A percentile compares a stretch with the other conserved stretches of the same genome.
Conservation (phyloP, 2,797 vertebrate species). For the Lithobates sylvaticus region DNA sequence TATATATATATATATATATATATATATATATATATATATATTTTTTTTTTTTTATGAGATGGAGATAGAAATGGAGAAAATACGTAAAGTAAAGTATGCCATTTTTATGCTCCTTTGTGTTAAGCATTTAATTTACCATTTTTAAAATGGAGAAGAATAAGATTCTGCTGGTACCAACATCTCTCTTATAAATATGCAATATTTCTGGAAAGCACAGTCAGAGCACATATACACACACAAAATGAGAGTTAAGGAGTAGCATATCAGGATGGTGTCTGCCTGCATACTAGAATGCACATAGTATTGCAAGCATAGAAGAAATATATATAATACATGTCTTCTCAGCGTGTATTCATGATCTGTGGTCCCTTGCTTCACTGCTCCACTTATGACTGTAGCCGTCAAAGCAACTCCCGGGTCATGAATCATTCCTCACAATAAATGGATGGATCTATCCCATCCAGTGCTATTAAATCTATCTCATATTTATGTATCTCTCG, state of each 20-base stretch:
- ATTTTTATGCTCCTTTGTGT: too few species aligned
- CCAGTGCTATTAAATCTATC: slow-evolving; percentile 54
- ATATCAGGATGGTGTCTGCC: neutral
- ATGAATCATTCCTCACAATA: slow-evolving; percentile 54
- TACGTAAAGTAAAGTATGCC: too few species aligned
- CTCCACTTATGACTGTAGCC: slow-evolving; percentile 51
- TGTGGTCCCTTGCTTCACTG: slow-evolving; percentile 48
- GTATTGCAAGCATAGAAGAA: neutral
- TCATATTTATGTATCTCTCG: slow-evolving; percentile 56
- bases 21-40: too few species aligned
- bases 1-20: too few species aligned
- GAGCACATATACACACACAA: neutral
- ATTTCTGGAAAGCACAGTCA: neutral
- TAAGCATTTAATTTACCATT: too few species aligned
- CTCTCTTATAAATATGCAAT: neutral
- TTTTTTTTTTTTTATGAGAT: too few species aligned
- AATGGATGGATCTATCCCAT: slow-evolving; percentile 54
- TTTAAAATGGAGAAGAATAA: too few species aligned
- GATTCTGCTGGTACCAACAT: neutral
- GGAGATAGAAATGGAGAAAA: too few species aligned
- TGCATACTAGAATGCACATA: slow-evolving; percentile 8
- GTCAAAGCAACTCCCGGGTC: slow-evolving; percentile 35
- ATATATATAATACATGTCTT: slow-evolving; percentile 30
- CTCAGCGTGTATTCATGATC: slow-evolving; percentile 44
- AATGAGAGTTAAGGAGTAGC: neutral